Evolutionary conservation across 1,140 invertebrate genomes (phyloP).

Genomic region (Epicauta chinensis): DNA sequence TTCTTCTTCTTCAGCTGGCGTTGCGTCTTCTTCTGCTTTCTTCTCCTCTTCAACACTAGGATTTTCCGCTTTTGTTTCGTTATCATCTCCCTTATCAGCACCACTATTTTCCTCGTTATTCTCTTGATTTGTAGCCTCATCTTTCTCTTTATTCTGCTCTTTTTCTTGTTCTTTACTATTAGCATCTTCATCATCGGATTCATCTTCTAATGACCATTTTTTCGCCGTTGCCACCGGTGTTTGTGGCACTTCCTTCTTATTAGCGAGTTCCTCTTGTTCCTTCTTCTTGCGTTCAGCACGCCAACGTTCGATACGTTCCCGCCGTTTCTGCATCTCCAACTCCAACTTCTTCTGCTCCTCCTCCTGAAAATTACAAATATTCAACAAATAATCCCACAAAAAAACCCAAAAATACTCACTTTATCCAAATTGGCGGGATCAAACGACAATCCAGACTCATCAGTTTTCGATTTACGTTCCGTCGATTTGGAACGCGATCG

Average conservation of each 20-base stretch:
- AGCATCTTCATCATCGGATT: conserved; percentile 70
- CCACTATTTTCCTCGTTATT: conserved; percentile 46
- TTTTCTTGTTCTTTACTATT: conserved; percentile 48
- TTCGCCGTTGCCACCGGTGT: conserved; percentile 52
- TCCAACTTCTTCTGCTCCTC: conserved; percentile 86
- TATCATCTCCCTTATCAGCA: conserved; percentile 16
- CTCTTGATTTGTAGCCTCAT: conserved; percentile 13
- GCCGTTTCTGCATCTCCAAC: conserved; percentile 91
- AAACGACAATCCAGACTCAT: conserved; percentile 49
- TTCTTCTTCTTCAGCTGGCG: conserved; percentile 40
- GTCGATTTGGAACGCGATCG: conserved; percentile 43
- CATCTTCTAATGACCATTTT: conserved; percentile 90
- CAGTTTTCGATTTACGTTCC: conserved; percentile 53
- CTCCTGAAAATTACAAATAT: conserved; percentile 45
- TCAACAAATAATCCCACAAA: not conserved
- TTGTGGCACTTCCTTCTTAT: conserved; percentile 64
- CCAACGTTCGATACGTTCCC: conserved; percentile 92
- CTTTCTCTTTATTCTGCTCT: conserved; percentile 48
- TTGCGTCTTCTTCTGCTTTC: conserved; percentile 50
- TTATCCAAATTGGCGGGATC: conserved; percentile 70
- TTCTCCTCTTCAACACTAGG: conserved; percentile 51
- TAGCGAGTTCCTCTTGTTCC: conserved; percentile 58
- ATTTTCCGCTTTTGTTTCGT: conserved; percentile 18
- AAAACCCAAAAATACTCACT: conserved; percentile 41
- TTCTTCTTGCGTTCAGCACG: conserved; percentile 81